Evolutionary conservation across 2,797 vertebrate species (phyloP).

Genomic region (Sibirionetta formosa): DNA sequence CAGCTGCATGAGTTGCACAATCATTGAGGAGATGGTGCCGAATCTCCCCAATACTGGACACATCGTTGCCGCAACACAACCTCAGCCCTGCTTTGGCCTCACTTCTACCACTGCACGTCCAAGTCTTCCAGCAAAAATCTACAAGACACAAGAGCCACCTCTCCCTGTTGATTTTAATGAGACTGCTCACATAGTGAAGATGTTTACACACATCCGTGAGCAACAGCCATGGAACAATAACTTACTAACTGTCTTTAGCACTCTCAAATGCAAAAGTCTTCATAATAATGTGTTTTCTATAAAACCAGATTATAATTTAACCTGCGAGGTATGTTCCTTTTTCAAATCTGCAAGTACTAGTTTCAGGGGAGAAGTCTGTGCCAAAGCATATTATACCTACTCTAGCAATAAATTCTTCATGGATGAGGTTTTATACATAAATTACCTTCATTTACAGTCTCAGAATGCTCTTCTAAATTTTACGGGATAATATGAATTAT

Average conservation of each 20-base stretch:
- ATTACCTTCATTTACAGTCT: constrained; percentile 61
- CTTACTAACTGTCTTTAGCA: background rate
- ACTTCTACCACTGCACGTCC: fast-evolving
- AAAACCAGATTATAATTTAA: constrained; percentile 26
- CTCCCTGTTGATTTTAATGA: background rate
- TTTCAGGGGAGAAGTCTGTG: constrained; percentile 43
- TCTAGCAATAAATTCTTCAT: constrained; percentile 72
- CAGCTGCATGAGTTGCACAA: background rate
- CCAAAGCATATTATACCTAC: constrained; percentile 61
- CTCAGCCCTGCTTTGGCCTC: background rate
- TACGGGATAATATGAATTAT: constrained; percentile 61
- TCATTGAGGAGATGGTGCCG: background rate
- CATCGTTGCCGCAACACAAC: fast-evolving
- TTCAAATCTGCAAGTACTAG: constrained; percentile 11
- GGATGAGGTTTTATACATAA: constrained; percentile 71
- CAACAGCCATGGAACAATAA: background rate
- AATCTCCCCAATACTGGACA: background rate
- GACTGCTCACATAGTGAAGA: background rate
- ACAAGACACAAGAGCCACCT: background rate
- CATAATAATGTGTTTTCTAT: background rate
- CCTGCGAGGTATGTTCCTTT: constrained; percentile 35
- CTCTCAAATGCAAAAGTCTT: constrained; percentile 8
- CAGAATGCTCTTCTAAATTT: constrained; percentile 60
- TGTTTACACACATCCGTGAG: background rate
- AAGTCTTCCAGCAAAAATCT: background rate